Percentiles rank a stretch among this genome's conserved stretches.
phyloP scores from a whole-genome alignment of 2,113 vertebrate species.

The Seriola aureovittata region DNA sequence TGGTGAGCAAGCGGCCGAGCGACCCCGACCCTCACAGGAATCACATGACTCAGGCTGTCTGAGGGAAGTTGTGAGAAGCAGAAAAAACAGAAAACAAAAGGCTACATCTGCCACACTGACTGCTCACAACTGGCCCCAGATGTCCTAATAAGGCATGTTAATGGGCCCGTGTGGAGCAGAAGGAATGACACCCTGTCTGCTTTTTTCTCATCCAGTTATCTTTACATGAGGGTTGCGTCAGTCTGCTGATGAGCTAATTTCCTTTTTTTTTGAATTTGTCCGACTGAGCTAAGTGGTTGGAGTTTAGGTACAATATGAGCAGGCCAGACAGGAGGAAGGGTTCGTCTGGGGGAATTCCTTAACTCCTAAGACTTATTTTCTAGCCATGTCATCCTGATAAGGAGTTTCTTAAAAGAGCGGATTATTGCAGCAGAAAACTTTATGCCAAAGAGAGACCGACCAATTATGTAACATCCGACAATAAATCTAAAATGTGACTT shows the following conservation, averaged over 20 bases:
- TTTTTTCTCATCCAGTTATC: slow-evolving; percentile 51
- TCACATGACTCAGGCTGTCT: slow-evolving; percentile 66
- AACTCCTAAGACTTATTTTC: neutral
- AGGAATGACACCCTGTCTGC: slow-evolving; percentile 65
- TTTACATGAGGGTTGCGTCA: slow-evolving; percentile 71
- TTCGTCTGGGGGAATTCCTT: slow-evolving; percentile 50
- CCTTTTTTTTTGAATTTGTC: slow-evolving; percentile 27
- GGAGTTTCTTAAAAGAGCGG: neutral
- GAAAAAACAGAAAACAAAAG: slow-evolving; percentile 40
- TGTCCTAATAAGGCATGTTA: slow-evolving; percentile 79
- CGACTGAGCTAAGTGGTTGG: neutral
- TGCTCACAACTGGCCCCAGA: slow-evolving; percentile 30
- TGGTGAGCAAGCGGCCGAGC: slow-evolving; percentile 6
- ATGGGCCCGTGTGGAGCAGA: slow-evolving; percentile 6
- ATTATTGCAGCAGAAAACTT: neutral
- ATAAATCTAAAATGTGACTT: slow-evolving; percentile 5
- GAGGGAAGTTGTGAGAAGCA: slow-evolving; percentile 8
- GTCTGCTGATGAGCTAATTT: slow-evolving; percentile 77
- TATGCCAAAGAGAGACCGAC: neutral
- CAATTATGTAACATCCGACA: slow-evolving; percentile 14
- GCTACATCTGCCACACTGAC: slow-evolving; percentile 45
- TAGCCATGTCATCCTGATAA: neutral
- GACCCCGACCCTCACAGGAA: slow-evolving; percentile 27
- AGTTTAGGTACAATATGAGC: neutral
- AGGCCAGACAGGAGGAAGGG: slow-evolving; percentile 32